phyloP scores from a whole-genome alignment of 2,888 invertebrate genomes.

The Drosophila limbata region DNA sequence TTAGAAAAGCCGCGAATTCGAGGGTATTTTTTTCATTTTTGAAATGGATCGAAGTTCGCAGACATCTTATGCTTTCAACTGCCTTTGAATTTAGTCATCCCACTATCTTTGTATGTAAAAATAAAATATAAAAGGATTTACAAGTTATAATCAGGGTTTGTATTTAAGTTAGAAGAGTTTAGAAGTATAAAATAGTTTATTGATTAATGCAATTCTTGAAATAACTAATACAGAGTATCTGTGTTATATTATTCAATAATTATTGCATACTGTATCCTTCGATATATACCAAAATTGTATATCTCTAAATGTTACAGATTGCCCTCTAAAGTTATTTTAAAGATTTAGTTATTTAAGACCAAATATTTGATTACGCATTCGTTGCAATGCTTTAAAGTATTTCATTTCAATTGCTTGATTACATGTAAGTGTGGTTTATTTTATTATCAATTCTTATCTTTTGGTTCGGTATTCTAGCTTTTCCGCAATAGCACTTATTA shows the following conservation, averaged over 20 bases:
- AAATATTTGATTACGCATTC: not conserved
- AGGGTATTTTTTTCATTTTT: not conserved
- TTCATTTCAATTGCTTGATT: not conserved
- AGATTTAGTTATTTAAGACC: no score
- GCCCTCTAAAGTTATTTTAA: no score
- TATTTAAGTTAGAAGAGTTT: no score
- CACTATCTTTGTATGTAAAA: not conserved
- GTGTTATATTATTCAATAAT: no score
- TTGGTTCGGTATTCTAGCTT: conserved; percentile 7
- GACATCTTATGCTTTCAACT: not conserved
- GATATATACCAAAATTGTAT: no score
- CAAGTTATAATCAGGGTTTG: no score
- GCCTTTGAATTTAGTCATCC: not conserved
- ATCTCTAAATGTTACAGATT: no score
- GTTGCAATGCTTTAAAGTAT: not conserved
- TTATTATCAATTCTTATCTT: not conserved
- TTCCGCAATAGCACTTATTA: conserved; percentile 15
- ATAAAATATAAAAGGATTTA: not conserved
- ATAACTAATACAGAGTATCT: no score
- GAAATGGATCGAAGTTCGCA: not conserved
- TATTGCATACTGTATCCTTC: no score
- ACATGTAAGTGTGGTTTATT: not conserved
- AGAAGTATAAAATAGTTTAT: no score
- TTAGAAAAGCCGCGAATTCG: not conserved
- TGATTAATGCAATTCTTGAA: no score